These are phyloP conservation scores for Gadus chalcogrammus DNA, from an alignment of 2,113 vertebrate genomes.

Conservation along the genomic window DNA sequence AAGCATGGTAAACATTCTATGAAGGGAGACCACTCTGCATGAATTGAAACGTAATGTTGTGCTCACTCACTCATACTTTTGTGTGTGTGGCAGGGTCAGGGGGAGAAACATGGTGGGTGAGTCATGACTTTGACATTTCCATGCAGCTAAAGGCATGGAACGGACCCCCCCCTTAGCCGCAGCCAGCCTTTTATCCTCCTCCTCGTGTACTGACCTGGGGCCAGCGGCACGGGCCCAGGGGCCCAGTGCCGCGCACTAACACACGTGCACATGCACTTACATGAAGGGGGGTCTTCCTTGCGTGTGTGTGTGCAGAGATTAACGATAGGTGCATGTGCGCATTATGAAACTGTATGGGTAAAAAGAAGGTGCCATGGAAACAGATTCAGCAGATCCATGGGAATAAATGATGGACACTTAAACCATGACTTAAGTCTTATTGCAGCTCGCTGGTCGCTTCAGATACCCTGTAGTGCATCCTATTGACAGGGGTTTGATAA, in stretches of 20 bases:
- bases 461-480: no score
- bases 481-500: no score
- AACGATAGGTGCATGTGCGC: no score
- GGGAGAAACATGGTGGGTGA: conserved; percentile 48
- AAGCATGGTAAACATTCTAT: conserved; percentile 42
- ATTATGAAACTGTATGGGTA: no score
- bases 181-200: conserved; percentile 47
- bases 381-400: no score
- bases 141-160: conserved; percentile 47
- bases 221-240: conserved; percentile 34
- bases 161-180: conserved; percentile 33
- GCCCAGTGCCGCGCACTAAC: conserved; percentile 4
- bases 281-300: not conserved
- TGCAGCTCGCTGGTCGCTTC: no score
- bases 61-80: not conserved
- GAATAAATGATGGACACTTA: no score
- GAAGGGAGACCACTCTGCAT: conserved; percentile 47
- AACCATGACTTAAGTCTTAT: no score
- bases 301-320: not conserved
- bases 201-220: conserved; percentile 45
- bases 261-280: conserved; percentile 9
- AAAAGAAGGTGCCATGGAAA: no score
- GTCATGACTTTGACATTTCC: conserved; percentile 65
- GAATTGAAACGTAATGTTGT: conserved; percentile 27
- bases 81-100: conserved; percentile 23